Conservation (phyloP, 2,888 invertebrate genomes). For the Ormyrus rosae region DNA sequence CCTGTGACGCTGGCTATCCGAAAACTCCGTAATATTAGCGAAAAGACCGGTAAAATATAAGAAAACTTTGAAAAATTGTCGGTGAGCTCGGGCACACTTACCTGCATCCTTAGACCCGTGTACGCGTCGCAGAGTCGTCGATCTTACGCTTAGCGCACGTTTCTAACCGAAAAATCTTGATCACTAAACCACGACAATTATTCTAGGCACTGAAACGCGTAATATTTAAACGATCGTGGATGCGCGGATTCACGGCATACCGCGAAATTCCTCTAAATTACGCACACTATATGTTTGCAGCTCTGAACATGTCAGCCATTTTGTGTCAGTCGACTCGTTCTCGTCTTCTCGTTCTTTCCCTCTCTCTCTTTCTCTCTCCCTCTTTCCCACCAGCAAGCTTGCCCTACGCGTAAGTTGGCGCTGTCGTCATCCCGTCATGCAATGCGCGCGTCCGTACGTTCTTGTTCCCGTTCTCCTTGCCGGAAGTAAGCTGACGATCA, state of each 20-base stretch:
- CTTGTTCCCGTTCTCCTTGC: conserved; percentile 14
- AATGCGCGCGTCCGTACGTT: conserved; percentile 63
- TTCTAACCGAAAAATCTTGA: conserved; percentile 60
- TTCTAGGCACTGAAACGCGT: neutral
- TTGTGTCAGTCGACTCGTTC: conserved; percentile 72
- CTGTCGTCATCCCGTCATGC: conserved; percentile 66
- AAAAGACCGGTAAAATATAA: conserved; percentile 53
- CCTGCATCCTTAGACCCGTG: conserved; percentile 73
- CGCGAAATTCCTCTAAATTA: conserved; percentile 69
- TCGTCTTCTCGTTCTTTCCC: conserved; percentile 68
- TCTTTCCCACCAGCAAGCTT: conserved; percentile 24
- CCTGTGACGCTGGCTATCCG: conserved; percentile 50
- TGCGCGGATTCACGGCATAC: conserved; percentile 65
- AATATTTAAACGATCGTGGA: conserved; percentile 37
- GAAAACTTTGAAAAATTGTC: conserved; percentile 63
- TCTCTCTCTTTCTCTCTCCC: conserved; percentile 54
- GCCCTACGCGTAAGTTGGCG: conserved; percentile 48
- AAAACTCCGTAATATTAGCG: conserved; percentile 59
- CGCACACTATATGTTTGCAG: conserved; percentile 73
- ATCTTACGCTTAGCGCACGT: conserved; percentile 60
- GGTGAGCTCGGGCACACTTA: conserved; percentile 69
- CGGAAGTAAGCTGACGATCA: conserved; percentile 31
- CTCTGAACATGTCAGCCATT: conserved; percentile 73
- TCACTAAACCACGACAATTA: conserved; percentile 41
- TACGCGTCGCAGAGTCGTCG: conserved; percentile 72